Percentiles rank a stretch among this genome's conserved stretches.
These are phyloP conservation scores for Enteromius treurensis DNA, from an alignment of 2,797 vertebrate species.

Conservation along the genomic window DNA sequence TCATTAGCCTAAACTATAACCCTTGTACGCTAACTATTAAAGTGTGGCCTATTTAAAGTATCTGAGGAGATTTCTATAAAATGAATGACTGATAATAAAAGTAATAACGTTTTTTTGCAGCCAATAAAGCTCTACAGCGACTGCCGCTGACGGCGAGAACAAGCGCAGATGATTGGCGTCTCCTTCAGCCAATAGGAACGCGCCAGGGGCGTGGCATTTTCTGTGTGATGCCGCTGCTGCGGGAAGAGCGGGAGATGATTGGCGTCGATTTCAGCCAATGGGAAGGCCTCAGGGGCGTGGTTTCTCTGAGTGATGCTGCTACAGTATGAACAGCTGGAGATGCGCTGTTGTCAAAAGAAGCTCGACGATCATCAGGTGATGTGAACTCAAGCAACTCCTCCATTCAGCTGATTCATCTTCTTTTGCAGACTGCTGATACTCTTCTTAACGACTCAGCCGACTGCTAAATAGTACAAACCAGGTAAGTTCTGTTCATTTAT, in stretches of 20 bases:
- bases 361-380: conserved; percentile 16
- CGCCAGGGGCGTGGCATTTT: conserved; percentile 61
- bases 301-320: conserved; percentile 63
- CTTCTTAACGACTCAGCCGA: background rate
- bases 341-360: conserved; percentile 33
- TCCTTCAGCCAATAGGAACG: conserved; percentile 67
- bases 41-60: background rate
- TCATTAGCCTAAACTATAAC: background rate
- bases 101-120: background rate
- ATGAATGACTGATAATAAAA: background rate
- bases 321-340: conserved; percentile 59
- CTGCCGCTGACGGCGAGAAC: background rate
- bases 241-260: conserved; percentile 58
- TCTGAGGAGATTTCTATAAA: background rate
- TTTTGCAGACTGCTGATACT: background rate
- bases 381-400: background rate
- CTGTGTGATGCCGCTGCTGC: conserved; percentile 56
- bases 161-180: conserved; percentile 55
- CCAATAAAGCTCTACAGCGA: background rate
- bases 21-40: background rate
- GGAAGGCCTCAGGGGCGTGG: conserved; percentile 62
- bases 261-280: conserved; percentile 67
- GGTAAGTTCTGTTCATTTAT: conserved; percentile 4
- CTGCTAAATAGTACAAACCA: background rate
- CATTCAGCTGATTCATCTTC: conserved; percentile 1